Base-by-base conservation (phyloP, 1,140 invertebrate species). In the Argopecten irradians region DNA sequence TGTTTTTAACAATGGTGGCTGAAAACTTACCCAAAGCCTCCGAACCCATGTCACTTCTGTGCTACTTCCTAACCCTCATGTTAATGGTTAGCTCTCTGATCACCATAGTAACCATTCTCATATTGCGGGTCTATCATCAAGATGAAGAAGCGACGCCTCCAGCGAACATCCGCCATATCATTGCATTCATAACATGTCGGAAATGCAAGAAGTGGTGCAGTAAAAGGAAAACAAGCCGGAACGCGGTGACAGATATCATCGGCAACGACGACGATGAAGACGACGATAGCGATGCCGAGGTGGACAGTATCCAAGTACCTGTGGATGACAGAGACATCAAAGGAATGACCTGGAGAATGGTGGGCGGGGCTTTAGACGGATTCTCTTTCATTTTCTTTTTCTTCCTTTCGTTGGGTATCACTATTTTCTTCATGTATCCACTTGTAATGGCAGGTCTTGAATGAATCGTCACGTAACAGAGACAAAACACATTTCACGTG, bases 1-100 rank as follows among this genome's bases (percentile, higher is more conserved):
- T 97, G 28, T 96, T 97, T 92, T 95, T 96, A 94, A 93, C 96
- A 55, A 96, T 96, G 89, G 96, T 97, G 46, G 95, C 96, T 32
- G 96, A 96, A 90, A 96, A 96, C 88, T 95, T 96, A 93, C 96
- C 96, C 14, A 95, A 96, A 90, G 97, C 96, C 1, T 96, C 96
- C 8, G 96, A 96, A 82, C 93, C 92, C 43, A 91, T 95, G 35
- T 95, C 95, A 13, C 84, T 95, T 0, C 95, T 96, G n/a, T 96
- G 93, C 93, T 91, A 88, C 87, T 91, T 82, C 32, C 19, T 89
- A 16, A 91, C 87, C 7, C 86, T 91, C 3, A 89, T 89, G 90
- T 33, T 90, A 43, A 83, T 90, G 1, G 84, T 90, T 43, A 90
- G 89, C 87, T 85, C 89, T 34, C 34, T 90, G 7, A 87, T 87